Evolutionary conservation across 1,140 invertebrate genomes (phyloP), one percentile per base, ranked within the genome.

Genomic region (Pogonus chalceus): DNA sequence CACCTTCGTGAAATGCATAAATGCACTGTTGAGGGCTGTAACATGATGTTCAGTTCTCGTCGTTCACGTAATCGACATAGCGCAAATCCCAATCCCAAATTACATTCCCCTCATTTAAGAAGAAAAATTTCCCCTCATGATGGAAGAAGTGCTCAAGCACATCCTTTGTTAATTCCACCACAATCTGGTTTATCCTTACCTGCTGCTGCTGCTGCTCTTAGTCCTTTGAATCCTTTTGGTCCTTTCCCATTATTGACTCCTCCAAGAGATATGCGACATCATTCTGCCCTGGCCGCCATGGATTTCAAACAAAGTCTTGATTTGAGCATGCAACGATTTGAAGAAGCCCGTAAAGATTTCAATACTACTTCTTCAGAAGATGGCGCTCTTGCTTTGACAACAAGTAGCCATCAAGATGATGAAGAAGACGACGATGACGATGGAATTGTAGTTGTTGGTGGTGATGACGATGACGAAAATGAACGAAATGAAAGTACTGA

Each of bases 1-100:
- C 97, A 99, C 72, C 70, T 99, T 53, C 82, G 92, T 18, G 97
- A 99, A 76, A 99, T 99, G 96, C 96, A 99, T 71, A 95, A 94
- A 69, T 99, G 96, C 69, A 97, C 95, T 0, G 93, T 99, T 0
- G 89, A 94, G 64, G 96, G 96, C 0, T 99, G 96, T 73, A 97
- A 90, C 67, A 98, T 98, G 92, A 96, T 97, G 90, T 99, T 99
- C 69, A 97, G 93, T 69, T 97, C 93, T 12, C 78, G 96, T 58
- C 77, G 96, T 54, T 96, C 92, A 20, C 76, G 96, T 23, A 99
- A 99, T 68, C 80, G 96, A 1, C 96, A 99, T 70, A 94, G 90
- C 69, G 93, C 95, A 4, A 98, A 98, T 72, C 95, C 94, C 0
- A 99, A 99, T 75, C 96, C 96, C 0, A 98, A 98, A 70, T 74